A percentile compares a stretch with the other conserved stretches of the same genome.
Conservation (phyloP, 2,797 vertebrate genomes). For the Tenualosa ilisha region DNA sequence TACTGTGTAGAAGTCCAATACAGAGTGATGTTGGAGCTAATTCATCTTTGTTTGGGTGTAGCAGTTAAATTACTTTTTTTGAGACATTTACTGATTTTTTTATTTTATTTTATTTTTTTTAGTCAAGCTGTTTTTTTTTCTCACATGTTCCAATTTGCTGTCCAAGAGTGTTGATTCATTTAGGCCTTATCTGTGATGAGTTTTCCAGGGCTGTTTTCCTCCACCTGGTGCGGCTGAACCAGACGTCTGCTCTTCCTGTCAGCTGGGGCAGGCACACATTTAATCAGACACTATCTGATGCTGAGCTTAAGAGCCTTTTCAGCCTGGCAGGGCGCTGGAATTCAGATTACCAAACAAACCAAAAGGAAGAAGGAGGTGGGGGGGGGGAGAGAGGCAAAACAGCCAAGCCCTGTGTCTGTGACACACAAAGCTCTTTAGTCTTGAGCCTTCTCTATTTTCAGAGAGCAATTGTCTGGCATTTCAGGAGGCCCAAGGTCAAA, state of each 20-base stretch:
- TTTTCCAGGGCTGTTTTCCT: slow-evolving; percentile 5
- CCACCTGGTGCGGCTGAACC: not conserved
- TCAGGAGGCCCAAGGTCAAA: slow-evolving; percentile 81
- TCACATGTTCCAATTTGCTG: not conserved
- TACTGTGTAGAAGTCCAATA: not conserved
- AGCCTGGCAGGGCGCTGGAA: not conserved
- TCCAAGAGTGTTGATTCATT: slow-evolving; percentile 1
- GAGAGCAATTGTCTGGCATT: slow-evolving; percentile 67
- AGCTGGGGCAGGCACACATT: slow-evolving; percentile 3
- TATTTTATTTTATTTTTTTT: not conserved
- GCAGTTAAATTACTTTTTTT: not conserved
- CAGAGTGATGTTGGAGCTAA: not conserved
- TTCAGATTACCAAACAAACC: slow-evolving; percentile 30
- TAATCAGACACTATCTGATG: slow-evolving; percentile 25
- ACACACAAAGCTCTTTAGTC: slow-evolving; percentile 51
- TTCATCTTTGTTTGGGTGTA: not conserved
- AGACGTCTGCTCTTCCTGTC: slow-evolving; percentile 12
- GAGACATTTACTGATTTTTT: not conserved
- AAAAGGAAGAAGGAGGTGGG: slow-evolving; percentile 41
- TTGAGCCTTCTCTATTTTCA: slow-evolving; percentile 57
- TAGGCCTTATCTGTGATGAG: not conserved
- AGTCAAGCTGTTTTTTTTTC: not conserved
- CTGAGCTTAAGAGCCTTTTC: not conserved
- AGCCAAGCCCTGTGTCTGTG: slow-evolving; percentile 44
- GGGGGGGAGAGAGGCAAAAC: not conserved